These are phyloP conservation scores for Calameuta pallipes DNA, from an alignment of 2,888 invertebrate species.

Conservation along the genomic window DNA sequence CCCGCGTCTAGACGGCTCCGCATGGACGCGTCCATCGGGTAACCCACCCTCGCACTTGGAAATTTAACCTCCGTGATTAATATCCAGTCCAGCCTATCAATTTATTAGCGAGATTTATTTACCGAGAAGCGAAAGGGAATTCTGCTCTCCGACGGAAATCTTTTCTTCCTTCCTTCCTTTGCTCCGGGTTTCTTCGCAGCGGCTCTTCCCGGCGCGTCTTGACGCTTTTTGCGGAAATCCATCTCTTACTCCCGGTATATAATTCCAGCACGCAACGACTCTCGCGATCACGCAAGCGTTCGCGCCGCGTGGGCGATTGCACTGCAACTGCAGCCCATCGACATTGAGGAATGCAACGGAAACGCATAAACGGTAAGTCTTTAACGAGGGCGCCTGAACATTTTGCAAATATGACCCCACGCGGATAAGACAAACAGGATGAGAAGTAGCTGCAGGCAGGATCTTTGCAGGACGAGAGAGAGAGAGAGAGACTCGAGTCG, in stretches of 20 bases:
- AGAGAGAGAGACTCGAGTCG: too few relatives aligned
- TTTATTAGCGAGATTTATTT: slow-evolving; percentile 2
- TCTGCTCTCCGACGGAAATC: neutral
- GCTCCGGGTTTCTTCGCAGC: neutral
- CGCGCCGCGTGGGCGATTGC: neutral
- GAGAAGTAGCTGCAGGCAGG: neutral
- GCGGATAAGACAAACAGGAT: neutral
- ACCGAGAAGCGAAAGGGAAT: neutral
- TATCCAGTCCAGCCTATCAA: neutral
- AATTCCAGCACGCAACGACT: neutral
- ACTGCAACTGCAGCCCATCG: neutral
- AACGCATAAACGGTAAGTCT: neutral
- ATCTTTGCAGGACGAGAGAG: neutral
- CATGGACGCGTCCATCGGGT: neutral
- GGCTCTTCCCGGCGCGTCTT: neutral
- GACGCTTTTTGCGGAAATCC: neutral
- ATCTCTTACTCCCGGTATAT: neutral
- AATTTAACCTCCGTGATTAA: slow-evolving; percentile 7
- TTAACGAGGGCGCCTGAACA: neutral
- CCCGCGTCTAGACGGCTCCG: slow-evolving; percentile 30
- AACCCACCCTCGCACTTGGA: slow-evolving; percentile 1
- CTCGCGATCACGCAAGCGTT: neutral
- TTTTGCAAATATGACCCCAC: neutral
- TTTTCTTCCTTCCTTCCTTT: neutral
- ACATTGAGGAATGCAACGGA: neutral